Percentiles rank a stretch among this genome's conserved stretches.
Conservation (phyloP, 2,888 invertebrate genomes). For the Noctua pronuba region DNA sequence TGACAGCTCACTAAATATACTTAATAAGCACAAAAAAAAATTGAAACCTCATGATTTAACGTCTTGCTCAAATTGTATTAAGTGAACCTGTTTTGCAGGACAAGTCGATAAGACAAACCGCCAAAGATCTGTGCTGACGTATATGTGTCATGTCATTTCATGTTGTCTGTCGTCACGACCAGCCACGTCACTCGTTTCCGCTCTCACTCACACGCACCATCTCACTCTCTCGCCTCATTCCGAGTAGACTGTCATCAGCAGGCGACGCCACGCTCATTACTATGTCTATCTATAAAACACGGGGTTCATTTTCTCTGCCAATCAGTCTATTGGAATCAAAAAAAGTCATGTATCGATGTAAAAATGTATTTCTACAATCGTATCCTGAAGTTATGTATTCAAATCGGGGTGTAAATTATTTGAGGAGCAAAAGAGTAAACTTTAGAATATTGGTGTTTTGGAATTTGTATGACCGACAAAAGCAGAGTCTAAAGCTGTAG, state of each 20-base stretch:
- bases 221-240: slow-evolving; percentile 88
- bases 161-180: slow-evolving; percentile 83
- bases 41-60: background rate
- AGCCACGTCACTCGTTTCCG: slow-evolving; percentile 89
- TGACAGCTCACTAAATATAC: slow-evolving; percentile 33
- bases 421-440: background rate
- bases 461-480: background rate
- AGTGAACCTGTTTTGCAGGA: slow-evolving; percentile 45
- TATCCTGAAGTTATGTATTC: slow-evolving; percentile 17
- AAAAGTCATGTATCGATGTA: background rate
- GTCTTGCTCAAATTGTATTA: background rate
- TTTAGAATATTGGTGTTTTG: background rate
- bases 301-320: background rate
- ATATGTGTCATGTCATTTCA: slow-evolving; percentile 75
- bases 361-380: background rate
- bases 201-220: slow-evolving; percentile 89
- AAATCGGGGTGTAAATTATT: background rate
- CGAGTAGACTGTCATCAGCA: slow-evolving; percentile 76
- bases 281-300: slow-evolving; percentile 6
- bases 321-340: background rate
- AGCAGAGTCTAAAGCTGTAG: background rate
- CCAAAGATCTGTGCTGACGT: slow-evolving; percentile 60
- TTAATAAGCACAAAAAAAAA: background rate
- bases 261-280: slow-evolving; percentile 73
- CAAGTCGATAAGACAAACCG: slow-evolving; percentile 14